These are phyloP conservation scores for Silurus asotus DNA, from an alignment of 2,113 vertebrate genomes.

Conservation along the genomic window DNA sequence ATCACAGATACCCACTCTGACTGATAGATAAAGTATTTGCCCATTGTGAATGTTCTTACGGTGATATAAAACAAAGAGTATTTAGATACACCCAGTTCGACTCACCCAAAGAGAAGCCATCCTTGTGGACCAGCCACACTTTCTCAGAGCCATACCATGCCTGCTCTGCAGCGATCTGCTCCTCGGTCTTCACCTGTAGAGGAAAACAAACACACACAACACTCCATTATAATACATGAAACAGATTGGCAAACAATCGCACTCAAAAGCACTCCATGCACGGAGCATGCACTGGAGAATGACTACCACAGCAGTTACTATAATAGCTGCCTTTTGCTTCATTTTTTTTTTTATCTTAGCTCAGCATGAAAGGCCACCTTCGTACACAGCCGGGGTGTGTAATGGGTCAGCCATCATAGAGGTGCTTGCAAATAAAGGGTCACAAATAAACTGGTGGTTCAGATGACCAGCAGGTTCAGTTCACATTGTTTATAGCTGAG, in stretches of 20 bases:
- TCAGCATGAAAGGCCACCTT: constrained; percentile 31
- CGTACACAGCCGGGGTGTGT: neutral
- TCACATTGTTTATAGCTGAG: neutral
- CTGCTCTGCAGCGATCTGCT: constrained; percentile 91
- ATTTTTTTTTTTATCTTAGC: neutral
- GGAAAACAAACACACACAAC: constrained; percentile 20
- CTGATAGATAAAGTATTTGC: no score
- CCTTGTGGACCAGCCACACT: constrained; percentile 94
- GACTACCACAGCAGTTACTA: neutral
- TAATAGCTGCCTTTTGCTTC: neutral
- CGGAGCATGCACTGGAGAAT: neutral
- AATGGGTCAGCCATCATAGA: neutral
- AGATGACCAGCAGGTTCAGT: constrained; percentile 11
- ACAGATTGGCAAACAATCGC: neutral
- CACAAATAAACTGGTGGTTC: neutral
- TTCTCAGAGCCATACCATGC: constrained; percentile 95
- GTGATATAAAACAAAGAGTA: neutral
- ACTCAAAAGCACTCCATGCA: constrained; percentile 43
- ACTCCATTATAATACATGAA: neutral
- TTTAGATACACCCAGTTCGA: neutral
- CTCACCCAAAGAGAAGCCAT: constrained; percentile 95
- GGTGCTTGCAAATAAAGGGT: constrained; percentile 2
- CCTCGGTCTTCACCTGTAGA: constrained; percentile 88
- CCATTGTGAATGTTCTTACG: neutral
- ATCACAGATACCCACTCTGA: no score